phyloP scores from a whole-genome alignment of 2,888 invertebrate species.

The Trimorus sp. region DNA sequence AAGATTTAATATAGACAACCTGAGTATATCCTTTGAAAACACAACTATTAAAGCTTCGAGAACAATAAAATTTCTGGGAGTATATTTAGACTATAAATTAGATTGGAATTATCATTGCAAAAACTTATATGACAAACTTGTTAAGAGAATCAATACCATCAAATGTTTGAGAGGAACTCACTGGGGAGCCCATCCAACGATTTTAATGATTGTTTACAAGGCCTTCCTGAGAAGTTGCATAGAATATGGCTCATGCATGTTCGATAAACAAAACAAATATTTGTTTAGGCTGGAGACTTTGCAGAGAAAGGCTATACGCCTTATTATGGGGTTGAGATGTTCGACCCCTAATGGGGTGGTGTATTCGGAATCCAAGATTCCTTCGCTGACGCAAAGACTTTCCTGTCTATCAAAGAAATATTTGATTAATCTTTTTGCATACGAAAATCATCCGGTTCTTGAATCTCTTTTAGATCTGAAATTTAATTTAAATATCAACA shows the following conservation, averaged over 20 bases:
- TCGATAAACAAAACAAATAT: not conserved
- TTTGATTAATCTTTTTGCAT: not conserved
- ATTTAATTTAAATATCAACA: not conserved
- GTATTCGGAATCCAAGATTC: constrained; percentile 11
- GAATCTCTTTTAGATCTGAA: not conserved
- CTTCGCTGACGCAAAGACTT: constrained; percentile 18
- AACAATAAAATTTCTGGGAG: not conserved
- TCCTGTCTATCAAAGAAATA: constrained; percentile 12
- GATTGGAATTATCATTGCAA: constrained; percentile 1
- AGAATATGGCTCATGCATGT: not conserved
- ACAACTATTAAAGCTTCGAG: not conserved
- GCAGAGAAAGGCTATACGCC: constrained; percentile 1
- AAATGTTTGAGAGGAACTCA: not conserved
- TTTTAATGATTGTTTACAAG: not conserved
- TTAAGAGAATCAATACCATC: not conserved
- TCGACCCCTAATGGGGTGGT: constrained; percentile 16
- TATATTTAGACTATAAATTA: not conserved
- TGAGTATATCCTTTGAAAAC: no score
- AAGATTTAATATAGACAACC: no score
- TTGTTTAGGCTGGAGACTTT: not conserved
- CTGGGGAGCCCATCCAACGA: not conserved
- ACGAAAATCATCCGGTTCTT: not conserved
- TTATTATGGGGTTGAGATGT: not conserved
- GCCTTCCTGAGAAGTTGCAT: not conserved
- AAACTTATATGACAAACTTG: not conserved